These are phyloP conservation scores for Triops longicaudatus DNA, from an alignment of 1,140 invertebrate genomes.

Conservation along the genomic window DNA sequence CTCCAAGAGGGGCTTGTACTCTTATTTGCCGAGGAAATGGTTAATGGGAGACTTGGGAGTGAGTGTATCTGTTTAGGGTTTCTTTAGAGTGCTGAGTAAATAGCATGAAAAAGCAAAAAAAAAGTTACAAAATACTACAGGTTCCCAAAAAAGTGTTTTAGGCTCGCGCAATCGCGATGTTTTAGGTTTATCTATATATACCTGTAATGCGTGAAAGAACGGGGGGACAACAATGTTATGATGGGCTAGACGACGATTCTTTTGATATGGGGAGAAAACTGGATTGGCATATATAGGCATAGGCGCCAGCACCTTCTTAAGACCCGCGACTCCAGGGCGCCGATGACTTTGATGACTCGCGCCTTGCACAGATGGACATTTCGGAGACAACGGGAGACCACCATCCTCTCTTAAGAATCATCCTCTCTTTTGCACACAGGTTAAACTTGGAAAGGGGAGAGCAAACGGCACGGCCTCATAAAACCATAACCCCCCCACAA, in stretches of 20 bases:
- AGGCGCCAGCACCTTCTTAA: constrained; percentile 5
- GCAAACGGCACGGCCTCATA: neutral
- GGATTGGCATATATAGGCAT: neutral
- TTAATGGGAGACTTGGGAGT: too few relatives aligned
- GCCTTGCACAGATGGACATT: neutral
- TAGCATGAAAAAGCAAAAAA: neutral
- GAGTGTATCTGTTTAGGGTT: neutral
- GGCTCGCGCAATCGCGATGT: too few relatives aligned
- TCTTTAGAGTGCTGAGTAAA: neutral
- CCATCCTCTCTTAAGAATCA: neutral
- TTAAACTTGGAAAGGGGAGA: neutral
- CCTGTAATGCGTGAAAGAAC: neutral
- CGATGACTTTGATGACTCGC: constrained; percentile 14
- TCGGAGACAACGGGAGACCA: constrained; percentile 9
- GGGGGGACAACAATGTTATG: neutral
- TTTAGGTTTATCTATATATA: neutral
- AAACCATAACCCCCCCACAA: constrained; percentile 14
- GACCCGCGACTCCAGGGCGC: neutral
- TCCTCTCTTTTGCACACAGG: neutral
- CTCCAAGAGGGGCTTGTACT: neutral
- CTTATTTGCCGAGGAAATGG: constrained; percentile 2
- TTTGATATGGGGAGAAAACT: constrained; percentile 2
- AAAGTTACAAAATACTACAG: too few relatives aligned
- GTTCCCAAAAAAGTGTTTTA: too few relatives aligned
- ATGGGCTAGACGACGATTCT: neutral